Evolutionary conservation across 2,113 vertebrate species (phyloP), one percentile per base, ranked within the genome.

Genomic region (Toxostoma redivivum): DNA sequence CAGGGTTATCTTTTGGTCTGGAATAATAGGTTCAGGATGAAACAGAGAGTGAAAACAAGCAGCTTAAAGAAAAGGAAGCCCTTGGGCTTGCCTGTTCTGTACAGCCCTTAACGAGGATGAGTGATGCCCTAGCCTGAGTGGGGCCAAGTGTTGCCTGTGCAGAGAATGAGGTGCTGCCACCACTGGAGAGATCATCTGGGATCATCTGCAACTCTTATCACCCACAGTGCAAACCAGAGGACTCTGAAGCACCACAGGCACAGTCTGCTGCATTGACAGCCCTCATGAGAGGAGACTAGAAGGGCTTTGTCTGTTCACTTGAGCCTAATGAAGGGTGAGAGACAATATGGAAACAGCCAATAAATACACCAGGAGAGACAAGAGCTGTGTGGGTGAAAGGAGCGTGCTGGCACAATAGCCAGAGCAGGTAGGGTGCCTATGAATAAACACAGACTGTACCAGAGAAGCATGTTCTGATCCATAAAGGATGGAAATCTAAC

Each of bases 111-210:
- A 30, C 1, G 70, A 81, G 9, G 15, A 3, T n/a, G 24, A 73
- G 38, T 10, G 61, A 12, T 62, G 35, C 11, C 12, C 38, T 9
- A 15, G 30, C 15, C 30, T 12, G 8, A 19, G 22, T 4, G 35
- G 27, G n/a, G 35, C 25, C 27, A 35, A 17, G 15, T 2, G 27
- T 5, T 53, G 20, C 6, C 38, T 56, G 47, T 25, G 44, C 38
- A 84, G 30, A 33, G 3, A 38, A 40, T 0, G 9, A 66, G 25
- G 57, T 13, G 11, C 15, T 85, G 38, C n/a, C 1, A 3, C 12
- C 13, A 6, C 38, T 28, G 0, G 3, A 50, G 61, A 42, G 33
- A 47, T 17, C 38, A 2, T 12, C 44, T n/a, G 66, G 40, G 61
- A 69, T 67, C 7, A 5, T 15, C 61, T 74, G 18, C 35, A 54